These are phyloP conservation scores for Didymodactylos carnosus DNA, from an alignment of 2,888 invertebrate species.

Conservation along the genomic window DNA sequence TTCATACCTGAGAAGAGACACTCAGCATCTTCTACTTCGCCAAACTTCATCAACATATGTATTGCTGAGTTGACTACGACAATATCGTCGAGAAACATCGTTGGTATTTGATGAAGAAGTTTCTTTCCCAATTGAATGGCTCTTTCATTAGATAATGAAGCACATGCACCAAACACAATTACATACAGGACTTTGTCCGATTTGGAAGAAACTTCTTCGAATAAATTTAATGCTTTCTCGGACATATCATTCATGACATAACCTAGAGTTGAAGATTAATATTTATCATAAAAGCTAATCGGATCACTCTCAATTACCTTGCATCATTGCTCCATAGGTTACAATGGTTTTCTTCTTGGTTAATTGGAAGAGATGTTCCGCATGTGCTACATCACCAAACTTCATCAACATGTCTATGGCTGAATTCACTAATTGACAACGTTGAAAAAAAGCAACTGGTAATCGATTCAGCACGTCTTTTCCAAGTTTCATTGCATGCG, in stretches of 20 bases:
- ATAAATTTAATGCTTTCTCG: neutral
- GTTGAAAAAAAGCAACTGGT: neutral
- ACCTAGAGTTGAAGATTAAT: neutral
- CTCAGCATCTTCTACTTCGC: neutral
- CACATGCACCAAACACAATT: neutral
- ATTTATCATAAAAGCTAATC: neutral
- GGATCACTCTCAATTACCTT: neutral
- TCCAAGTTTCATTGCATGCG: neutral
- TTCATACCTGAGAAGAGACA: neutral
- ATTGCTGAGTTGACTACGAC: neutral
- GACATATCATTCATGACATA: neutral
- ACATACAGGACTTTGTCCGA: neutral
- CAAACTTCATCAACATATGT: neutral
- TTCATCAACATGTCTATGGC: neutral
- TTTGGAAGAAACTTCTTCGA: neutral
- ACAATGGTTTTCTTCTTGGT: neutral
- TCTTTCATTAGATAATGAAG: neutral
- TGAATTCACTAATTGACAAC: neutral
- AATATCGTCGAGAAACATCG: neutral
- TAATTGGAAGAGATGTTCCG: neutral
- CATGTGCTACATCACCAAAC: neutral
- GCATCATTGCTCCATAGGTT: neutral
- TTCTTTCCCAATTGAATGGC: neutral
- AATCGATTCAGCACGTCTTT: neutral
- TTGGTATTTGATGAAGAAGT: neutral